Base-by-base conservation (phyloP, 2,797 vertebrate genomes). In the Coregonus sp. region DNA sequence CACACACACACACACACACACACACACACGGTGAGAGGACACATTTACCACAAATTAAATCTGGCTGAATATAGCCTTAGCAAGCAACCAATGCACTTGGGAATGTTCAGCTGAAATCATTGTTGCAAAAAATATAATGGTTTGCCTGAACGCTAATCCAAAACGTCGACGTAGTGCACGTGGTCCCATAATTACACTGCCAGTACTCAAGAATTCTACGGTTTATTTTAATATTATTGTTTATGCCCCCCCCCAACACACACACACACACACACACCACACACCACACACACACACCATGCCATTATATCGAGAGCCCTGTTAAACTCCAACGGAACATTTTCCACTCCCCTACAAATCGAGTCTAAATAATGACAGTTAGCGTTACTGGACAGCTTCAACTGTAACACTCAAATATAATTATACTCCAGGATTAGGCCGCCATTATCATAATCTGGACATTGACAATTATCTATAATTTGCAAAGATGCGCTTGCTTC, bases 401-500 rank as follows among this genome's bases (percentile, higher is more conserved):
- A 97, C 97, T 97, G 96, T 96, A 98, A 98, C 97, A 97, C 96
- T 97, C 96, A 95, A 97, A 96, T 97, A 97, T 99, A 99, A 98
- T 99, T 98, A 98, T 96, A 97, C 97, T 96, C 93, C 96, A 97
- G 97, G 97, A 98, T 99, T 98, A 99, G 96, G 96, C 96, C 95
- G 92, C 96, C 96, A 99, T 99, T 99, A 99, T 99, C 97, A 99
- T 99, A 99, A 99, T 99, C 97, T 98, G 98, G 98, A 98, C 98
- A 98, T 98, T 99, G 97, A 98, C 97, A 99, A 99, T 99, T 99
- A 98, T 98, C 96, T 98, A 97, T 97, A 97, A 99, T 99, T 99
- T 98, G 96, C 97, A 98, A 98, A 99, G 97, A 99, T 99, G 97
- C 97, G 95, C 96, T 96, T 95, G 96, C 96, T 98, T 98, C 97